Evolutionary conservation across 1,140 invertebrate species (phyloP).

Genomic region (Caenorhabditis inopinata): DNA sequence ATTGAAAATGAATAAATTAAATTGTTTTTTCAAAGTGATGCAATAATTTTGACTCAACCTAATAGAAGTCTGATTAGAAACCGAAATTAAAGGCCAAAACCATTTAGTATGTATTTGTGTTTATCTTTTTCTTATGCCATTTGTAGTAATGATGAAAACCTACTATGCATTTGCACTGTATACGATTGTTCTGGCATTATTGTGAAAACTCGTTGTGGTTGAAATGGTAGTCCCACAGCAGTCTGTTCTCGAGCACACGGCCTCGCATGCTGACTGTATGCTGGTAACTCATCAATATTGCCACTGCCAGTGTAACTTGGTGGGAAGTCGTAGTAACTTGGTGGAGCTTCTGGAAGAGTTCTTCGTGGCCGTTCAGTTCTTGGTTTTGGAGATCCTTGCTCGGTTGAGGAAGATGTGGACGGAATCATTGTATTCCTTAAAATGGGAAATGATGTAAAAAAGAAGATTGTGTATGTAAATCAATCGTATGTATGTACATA

Average conservation of each 20-base stretch:
- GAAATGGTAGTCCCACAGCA: background rate
- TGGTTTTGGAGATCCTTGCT: background rate
- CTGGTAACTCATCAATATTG: background rate
- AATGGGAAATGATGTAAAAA: background rate
- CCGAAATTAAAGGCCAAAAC: background rate
- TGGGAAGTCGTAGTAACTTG: constrained; percentile 21
- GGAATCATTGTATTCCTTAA: constrained; percentile 16
- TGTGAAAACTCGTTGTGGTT: background rate
- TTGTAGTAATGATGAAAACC: background rate
- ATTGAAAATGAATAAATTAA: too few relatives aligned
- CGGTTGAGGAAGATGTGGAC: background rate
- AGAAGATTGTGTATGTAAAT: too few relatives aligned
- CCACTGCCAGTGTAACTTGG: background rate
- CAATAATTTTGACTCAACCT: too few relatives aligned
- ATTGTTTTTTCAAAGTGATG: too few relatives aligned
- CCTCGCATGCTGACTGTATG: background rate
- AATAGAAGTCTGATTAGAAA: background rate
- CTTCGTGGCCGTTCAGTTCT: background rate
- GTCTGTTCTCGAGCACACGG: background rate
- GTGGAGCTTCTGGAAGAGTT: constrained; percentile 1
- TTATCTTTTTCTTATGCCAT: background rate
- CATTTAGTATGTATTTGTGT: too few relatives aligned
- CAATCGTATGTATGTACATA: too few relatives aligned
- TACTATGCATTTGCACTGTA: background rate
- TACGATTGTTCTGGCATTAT: background rate